Base-by-base conservation (phyloP, 2,797 vertebrate species). In the Masticophis lateralis region DNA sequence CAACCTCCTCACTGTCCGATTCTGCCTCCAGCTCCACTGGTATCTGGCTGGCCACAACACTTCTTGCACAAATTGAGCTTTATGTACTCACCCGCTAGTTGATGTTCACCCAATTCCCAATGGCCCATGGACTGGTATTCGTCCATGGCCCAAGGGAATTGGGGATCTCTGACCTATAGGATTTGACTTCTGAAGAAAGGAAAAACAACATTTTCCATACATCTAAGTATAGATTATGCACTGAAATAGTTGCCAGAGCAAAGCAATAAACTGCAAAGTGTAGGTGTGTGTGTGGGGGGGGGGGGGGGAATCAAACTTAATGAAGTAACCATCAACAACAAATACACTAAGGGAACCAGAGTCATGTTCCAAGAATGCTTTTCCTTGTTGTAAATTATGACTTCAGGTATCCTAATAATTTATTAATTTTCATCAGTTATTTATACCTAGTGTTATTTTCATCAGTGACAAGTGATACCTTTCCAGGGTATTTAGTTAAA, bases 301-400 rank as follows among this genome's bases (percentile, higher is more conserved):
- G 63, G 4, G 13, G 18, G 13, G 4, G 1, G 0, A 7, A 79
- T 37, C 55, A 83, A 83, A 79, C 13, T 47, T 0, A 56, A 56
- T 91, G 16, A 5, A 90, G 3, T 5, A 94, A 89, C 74, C 20
- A 0, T 20, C 25, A 32, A 25, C 5, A 94, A 94, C 94, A 56
- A 91, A 87, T 90, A 93, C 10, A 10, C 20, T 27, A 20, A 20
- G 91, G 37, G 92, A 69, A 43, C 4, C 90, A 93, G 66, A 92
- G 43, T 12, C 4, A 43, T 1, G 28, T 55, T 92, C 57, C 69
- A 90, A 90, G 74, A 90, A 18, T 63, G 20, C 5, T 60, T 87
- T 66, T 88, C 79, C 74, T 92, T 63, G 37, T 28, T 89, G 87
- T 88, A 92, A 89, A 91, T 89, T 94, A 37, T 16, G 90, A 92